Conservation (phyloP, 35 echinoderm and acorn worm species). For the Stichopus chloronotus region DNA sequence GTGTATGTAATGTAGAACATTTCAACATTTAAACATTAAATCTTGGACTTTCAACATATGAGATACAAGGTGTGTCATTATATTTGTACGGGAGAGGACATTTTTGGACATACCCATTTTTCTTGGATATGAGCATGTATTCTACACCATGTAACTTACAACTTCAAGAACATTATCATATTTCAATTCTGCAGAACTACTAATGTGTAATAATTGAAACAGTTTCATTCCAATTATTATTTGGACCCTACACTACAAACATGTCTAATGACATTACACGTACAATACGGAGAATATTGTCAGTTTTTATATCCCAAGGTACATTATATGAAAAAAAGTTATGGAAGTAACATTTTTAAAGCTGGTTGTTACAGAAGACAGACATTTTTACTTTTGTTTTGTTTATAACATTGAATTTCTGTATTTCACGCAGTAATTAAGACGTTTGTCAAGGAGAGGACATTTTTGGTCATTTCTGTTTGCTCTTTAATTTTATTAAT, state of each 20-base stretch:
- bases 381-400: background rate
- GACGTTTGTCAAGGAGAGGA: constrained; percentile 5
- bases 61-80: too few relatives aligned
- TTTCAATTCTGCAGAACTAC: background rate
- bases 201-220: too few relatives aligned
- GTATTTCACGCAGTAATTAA: background rate
- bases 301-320: background rate
- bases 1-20: constrained; percentile 18
- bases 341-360: constrained; percentile 1
- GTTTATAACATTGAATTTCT: background rate
- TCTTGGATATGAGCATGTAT: too few relatives aligned
- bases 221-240: too few relatives aligned
- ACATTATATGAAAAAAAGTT: background rate
- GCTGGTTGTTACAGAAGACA: background rate
- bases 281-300: background rate
- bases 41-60: background rate
- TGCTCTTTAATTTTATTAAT: background rate
- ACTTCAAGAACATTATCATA: background rate
- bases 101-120: too few relatives aligned
- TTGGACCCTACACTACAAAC: too few relatives aligned
- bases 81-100: too few relatives aligned
- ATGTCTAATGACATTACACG: too few relatives aligned
- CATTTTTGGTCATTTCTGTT: constrained; percentile 4
- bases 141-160: background rate
- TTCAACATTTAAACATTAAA: background rate